Evolutionary conservation across 2,888 invertebrate genomes (phyloP), one percentile per base, ranked within the genome.

Genomic region (Stenichneumon culpator): DNA sequence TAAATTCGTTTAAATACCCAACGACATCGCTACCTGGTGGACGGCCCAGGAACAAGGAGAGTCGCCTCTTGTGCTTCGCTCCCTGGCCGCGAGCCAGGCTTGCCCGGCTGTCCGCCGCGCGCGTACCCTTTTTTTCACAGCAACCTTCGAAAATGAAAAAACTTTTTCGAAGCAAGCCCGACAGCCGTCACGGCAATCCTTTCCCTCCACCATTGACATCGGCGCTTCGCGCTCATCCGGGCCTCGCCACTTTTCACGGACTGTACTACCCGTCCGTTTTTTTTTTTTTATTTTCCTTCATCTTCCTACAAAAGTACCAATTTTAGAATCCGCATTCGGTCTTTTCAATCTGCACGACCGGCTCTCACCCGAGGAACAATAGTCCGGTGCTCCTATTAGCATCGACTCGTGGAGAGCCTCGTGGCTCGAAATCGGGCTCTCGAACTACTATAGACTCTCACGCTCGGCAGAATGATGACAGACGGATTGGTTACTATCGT

Each of bases 1-100:
- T 93, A 94, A 93, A 94, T 93, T 94, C 93, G 94, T 94, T 95
- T 95, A 95, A 95, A 95, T 95, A 95, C 95, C 94, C 94, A 88
- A 90, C 89, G 88, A 88, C 90, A 95, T 94, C 94, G 95, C 94
- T 94, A 95, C 94, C 94, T 95, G 94, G 95, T 94, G 94, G 94
- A 93, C 89, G 90, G 90, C 90, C 87, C 88, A 75, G 84, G 91
- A 93, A 93, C 91, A 88, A 90, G 89, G 89, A 78, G 70, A 82
- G 47, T 67, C 65, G 65, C 19, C 19, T 50, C 65, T 14, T 39
- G 75, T 73, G 78, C 68, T 47, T 63, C 60, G 73, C 60, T 77
- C 50, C 52, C 82, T 87, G 86, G 87, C 84, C 75, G 75, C 74
- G 68, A 50, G 86, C 83, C 85, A 86, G 82, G 65, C 86, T 72